These are phyloP conservation scores for Pagetopsis macropterus DNA, from an alignment of 2,797 vertebrate species.

Conservation along the genomic window DNA sequence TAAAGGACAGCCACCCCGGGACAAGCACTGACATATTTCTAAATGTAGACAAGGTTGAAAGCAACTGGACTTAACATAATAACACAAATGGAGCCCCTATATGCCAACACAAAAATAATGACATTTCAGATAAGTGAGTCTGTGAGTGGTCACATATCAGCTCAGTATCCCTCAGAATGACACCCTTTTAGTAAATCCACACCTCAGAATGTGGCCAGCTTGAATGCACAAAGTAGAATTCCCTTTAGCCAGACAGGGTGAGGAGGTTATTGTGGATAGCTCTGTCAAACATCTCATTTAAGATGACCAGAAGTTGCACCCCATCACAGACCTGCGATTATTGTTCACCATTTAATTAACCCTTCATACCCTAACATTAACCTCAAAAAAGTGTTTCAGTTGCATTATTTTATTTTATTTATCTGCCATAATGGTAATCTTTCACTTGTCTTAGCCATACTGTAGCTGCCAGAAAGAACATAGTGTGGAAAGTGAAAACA, in stretches of 20 bases:
- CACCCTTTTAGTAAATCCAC: background rate
- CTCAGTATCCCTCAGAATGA: background rate
- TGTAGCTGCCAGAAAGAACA: background rate
- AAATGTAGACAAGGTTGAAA: too few species aligned
- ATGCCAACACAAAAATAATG: too few species aligned
- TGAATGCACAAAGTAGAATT: background rate
- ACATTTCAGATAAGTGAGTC: background rate
- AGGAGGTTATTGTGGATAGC: background rate
- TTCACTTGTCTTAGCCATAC: background rate
- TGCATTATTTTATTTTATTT: background rate
- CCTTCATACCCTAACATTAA: background rate
- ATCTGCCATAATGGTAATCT: background rate
- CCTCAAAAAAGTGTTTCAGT: background rate
- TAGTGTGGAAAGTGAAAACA: background rate
- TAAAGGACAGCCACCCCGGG: too few species aligned
- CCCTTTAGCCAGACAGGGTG: background rate
- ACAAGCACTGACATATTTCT: too few species aligned
- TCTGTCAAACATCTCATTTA: background rate
- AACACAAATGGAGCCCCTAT: too few species aligned
- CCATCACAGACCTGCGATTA: background rate
- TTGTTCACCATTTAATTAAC: background rate
- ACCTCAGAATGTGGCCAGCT: background rate
- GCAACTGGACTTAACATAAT: too few species aligned
- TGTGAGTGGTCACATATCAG: conserved; percentile 2
- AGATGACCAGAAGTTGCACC: background rate